phyloP scores from a whole-genome alignment of 1,140 invertebrate species.

The Sinonovacula constricta region DNA sequence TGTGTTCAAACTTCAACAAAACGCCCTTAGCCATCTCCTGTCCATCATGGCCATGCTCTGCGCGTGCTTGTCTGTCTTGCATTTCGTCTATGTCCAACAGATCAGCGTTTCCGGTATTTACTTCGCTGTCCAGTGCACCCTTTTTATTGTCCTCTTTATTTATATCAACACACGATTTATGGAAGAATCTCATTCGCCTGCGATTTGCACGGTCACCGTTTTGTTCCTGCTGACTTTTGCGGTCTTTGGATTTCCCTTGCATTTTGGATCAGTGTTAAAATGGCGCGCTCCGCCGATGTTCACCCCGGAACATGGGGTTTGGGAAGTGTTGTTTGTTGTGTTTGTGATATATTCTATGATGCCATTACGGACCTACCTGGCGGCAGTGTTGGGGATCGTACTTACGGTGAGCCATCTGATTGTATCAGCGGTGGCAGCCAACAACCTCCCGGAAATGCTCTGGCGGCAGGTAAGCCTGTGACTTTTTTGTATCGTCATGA shows the following conservation, averaged over 20 bases:
- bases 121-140: conserved; percentile 83
- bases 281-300: conserved; percentile 73
- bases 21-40: conserved; percentile 87
- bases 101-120: conserved; percentile 83
- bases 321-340: conserved; percentile 89
- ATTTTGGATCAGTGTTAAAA: conserved; percentile 79
- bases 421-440: conserved; percentile 70
- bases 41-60: conserved; percentile 85
- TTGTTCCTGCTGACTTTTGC: conserved; percentile 84
- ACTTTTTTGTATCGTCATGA: too few species aligned
- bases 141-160: conserved; percentile 83
- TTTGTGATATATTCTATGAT: conserved; percentile 93
- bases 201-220: conserved; percentile 85
- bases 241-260: conserved; percentile 82
- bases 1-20: conserved; percentile 91
- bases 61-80: conserved; percentile 81
- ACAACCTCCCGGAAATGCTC: conserved; percentile 63
- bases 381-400: conserved; percentile 86
- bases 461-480: conserved; percentile 77
- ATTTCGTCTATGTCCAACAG: conserved; percentile 74
- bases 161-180: conserved; percentile 83
- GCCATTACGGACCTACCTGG: conserved; percentile 88
- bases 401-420: conserved; percentile 86
- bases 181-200: conserved; percentile 83
- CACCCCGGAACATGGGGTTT: conserved; percentile 87